phyloP scores from a whole-genome alignment of 2,888 invertebrate genomes.

The Trichogramma dendrolimi region DNA sequence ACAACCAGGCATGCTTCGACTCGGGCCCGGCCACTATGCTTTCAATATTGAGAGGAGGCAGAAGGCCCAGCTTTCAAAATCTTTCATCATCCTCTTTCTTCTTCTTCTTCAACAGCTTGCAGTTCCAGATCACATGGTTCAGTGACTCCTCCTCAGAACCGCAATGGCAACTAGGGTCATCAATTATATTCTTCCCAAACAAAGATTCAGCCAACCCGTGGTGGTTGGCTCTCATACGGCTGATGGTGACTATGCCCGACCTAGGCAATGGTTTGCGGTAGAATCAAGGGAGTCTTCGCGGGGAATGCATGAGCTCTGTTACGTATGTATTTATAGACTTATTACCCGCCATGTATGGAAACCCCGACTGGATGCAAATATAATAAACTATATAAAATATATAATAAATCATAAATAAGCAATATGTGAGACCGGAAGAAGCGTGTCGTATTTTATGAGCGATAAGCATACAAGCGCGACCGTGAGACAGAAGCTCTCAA shows the following conservation, averaged over 20 bases:
- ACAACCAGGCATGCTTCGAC: neutral
- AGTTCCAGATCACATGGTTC: slow-evolving; percentile 13
- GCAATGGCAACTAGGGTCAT: slow-evolving; percentile 5
- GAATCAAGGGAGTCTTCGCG: too few species aligned
- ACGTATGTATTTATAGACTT: too few species aligned
- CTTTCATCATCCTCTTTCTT: neutral
- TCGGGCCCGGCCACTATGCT: neutral
- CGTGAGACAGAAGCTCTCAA: too few species aligned
- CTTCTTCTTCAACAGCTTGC: neutral
- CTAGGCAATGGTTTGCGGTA: too few species aligned
- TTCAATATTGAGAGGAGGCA: neutral
- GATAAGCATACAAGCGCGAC: too few species aligned
- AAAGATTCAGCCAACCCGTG: slow-evolving; percentile 13
- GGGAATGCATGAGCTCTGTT: too few species aligned
- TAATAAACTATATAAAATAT: too few species aligned
- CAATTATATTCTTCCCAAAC: neutral
- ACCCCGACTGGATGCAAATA: too few species aligned
- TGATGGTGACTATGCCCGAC: neutral
- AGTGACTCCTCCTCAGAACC: slow-evolving; percentile 1
- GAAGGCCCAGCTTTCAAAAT: neutral
- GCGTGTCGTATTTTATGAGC: too few species aligned
- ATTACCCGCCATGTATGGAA: too few species aligned
- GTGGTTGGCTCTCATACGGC: slow-evolving; percentile 4
- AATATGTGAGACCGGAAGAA: too few species aligned
- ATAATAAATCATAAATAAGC: too few species aligned